phyloP scores from a whole-genome alignment of 2,888 invertebrate species.

The Trissonchulus sp. region DNA sequence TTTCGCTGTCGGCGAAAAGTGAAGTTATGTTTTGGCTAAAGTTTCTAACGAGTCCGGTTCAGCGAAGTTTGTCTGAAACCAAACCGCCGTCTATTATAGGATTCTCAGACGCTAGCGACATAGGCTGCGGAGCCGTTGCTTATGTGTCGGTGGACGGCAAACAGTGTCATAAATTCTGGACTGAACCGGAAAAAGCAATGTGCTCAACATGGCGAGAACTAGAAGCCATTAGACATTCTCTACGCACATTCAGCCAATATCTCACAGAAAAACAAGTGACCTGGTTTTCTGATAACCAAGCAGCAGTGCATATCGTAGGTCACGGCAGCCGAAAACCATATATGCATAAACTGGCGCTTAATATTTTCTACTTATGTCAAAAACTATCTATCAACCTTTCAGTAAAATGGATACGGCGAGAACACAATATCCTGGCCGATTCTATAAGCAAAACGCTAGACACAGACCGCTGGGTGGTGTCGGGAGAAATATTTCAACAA shows the following conservation, averaged over 20 bases:
- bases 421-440: not conserved
- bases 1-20: not conserved
- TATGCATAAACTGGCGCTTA: not conserved
- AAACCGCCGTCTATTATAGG: not conserved
- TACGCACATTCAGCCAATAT: not conserved
- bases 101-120: slow-evolving; percentile 13
- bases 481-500: not conserved
- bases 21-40: slow-evolving; percentile 11
- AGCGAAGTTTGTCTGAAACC: not conserved
- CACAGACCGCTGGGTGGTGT: not conserved
- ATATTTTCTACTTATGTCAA: not conserved
- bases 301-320: not conserved
- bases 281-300: slow-evolving; percentile 22
- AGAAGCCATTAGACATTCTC: not conserved
- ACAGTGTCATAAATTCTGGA: not conserved
- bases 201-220: slow-evolving; percentile 16
- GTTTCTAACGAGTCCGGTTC: too few relatives aligned
- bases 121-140: not conserved
- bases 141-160: not conserved
- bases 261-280: not conserved
- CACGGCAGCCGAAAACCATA: not conserved
- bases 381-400: not conserved
- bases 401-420: not conserved
- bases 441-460: not conserved
- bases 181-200: not conserved